Evolutionary conservation across 1,140 invertebrate species (phyloP), one percentile per base, ranked within the genome.

Genomic region (Drosophila tani): DNA sequence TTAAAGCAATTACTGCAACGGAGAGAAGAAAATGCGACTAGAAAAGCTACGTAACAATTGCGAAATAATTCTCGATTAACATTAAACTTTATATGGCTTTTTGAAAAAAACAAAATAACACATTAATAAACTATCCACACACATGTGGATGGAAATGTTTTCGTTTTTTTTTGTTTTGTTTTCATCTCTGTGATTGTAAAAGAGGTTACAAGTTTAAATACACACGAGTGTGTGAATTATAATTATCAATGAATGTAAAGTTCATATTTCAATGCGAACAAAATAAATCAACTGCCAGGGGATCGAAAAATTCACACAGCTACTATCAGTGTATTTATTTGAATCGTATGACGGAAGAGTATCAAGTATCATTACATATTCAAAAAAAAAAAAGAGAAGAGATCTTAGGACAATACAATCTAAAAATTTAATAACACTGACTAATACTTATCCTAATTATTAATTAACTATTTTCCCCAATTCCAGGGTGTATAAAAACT

Each of bases 1-100:
- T 79, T 79, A 79, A 79, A 79, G 14, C 75, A 81, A 81, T 78
- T 63, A 71, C 45, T 76, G 27, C 46, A 75, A 59, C 58, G 56
- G 67, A 67, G 50, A 63, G 43, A 40, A 65, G 40, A 15, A 53
- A 70, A 57, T 45, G 35, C 58, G 60, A 47, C 77, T 69, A 29
- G 71, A 60, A 67, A 56, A 58, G 41, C 21, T 46, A 75, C 63
- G 60, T 56, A 66, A 71, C 73, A 81, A 81, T 77, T 82, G 60
- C 56, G 59, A 67, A 71, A 81, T 53, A 56, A 68, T 65, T 68
- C 59, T 71, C 65, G 63, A 85, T 81, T 66, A 57, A 84, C 80
- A 49, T 84, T 50, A 73, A 71, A 57, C 76, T 49, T 83, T 50
- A 68, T 76, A 57, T 45, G 40, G n/a, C 29, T 19, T 43, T 79